These are phyloP conservation scores for Mongoloraphidia duomilia DNA, from an alignment of 2,888 invertebrate species.

Conservation along the genomic window DNA sequence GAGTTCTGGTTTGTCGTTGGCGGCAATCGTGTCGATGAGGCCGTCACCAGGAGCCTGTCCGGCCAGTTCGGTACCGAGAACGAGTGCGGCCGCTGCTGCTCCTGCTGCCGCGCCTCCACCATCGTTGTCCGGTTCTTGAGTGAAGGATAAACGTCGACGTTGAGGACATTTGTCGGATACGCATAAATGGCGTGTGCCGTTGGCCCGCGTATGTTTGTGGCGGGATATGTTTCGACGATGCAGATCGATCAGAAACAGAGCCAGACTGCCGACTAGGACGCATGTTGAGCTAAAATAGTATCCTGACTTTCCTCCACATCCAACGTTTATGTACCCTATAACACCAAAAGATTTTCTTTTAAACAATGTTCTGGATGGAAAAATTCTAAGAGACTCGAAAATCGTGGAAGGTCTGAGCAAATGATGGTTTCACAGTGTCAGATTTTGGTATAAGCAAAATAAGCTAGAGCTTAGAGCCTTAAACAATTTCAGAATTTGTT, in stretches of 20 bases:
- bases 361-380: no score
- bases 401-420: no score
- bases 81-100: slow-evolving; percentile 39
- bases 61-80: slow-evolving; percentile 37
- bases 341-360: slow-evolving; percentile 10
- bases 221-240: slow-evolving; percentile 54
- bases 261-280: slow-evolving; percentile 58
- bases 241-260: slow-evolving; percentile 68
- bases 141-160: slow-evolving; percentile 39
- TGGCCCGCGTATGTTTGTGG: slow-evolving; percentile 51
- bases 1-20: slow-evolving; percentile 51
- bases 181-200: slow-evolving; percentile 41
- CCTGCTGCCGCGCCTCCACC: slow-evolving; percentile 33
- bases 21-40: slow-evolving; percentile 34
- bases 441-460: no score
- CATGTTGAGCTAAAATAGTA: slow-evolving; percentile 75
- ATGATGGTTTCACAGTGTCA: no score
- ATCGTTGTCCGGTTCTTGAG: slow-evolving; percentile 42
- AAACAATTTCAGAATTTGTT: no score
- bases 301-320: slow-evolving; percentile 61
- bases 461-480: no score
- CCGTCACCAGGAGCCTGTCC: slow-evolving; percentile 27
- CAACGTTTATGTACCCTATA: slow-evolving; percentile 65
- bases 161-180: slow-evolving; percentile 41
- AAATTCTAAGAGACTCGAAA: no score